A percentile compares a stretch with the other conserved stretches of the same genome.
These are phyloP conservation scores for Hippocampus guttulatus DNA, from an alignment of 2,113 vertebrate species.

Conservation along the genomic window DNA sequence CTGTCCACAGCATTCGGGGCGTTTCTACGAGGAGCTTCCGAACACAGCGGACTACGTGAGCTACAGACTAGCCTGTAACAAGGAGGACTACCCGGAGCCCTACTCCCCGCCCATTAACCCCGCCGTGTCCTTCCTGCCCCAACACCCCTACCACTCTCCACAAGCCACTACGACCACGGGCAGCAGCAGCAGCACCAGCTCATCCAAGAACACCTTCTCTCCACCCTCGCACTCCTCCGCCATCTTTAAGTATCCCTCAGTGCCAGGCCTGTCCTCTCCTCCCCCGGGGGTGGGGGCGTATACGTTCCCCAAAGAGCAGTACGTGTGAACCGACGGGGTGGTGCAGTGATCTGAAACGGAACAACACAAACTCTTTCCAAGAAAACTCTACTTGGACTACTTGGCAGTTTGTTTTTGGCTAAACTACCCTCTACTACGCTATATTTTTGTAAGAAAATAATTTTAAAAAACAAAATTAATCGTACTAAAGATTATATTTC, in stretches of 20 bases:
- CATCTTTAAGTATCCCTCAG: constrained; percentile 76
- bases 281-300: constrained; percentile 65
- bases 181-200: constrained; percentile 54
- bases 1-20: constrained; percentile 72
- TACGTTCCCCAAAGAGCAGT: constrained; percentile 86
- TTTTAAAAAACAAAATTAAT: neutral
- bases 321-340: constrained; percentile 65
- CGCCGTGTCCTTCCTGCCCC: constrained; percentile 74
- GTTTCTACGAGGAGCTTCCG: constrained; percentile 74
- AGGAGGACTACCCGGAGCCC: constrained; percentile 75
- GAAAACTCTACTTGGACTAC: constrained; percentile 10
- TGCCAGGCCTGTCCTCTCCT: constrained; percentile 72
- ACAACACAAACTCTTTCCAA: constrained; percentile 12
- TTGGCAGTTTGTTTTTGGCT: constrained; percentile 1
- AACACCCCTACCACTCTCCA: constrained; percentile 70
- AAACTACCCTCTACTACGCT: constrained; percentile 21
- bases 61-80: constrained; percentile 75
- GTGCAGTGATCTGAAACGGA: neutral
- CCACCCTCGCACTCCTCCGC: constrained; percentile 69
- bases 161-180: constrained; percentile 25
- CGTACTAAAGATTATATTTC: neutral
- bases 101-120: constrained; percentile 74
- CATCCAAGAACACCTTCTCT: constrained; percentile 62
- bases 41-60: constrained; percentile 82
- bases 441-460: constrained; percentile 29